These are phyloP conservation scores for Drosophila imparisetae DNA, from an alignment of 2,888 invertebrate species.

Conservation along the genomic window DNA sequence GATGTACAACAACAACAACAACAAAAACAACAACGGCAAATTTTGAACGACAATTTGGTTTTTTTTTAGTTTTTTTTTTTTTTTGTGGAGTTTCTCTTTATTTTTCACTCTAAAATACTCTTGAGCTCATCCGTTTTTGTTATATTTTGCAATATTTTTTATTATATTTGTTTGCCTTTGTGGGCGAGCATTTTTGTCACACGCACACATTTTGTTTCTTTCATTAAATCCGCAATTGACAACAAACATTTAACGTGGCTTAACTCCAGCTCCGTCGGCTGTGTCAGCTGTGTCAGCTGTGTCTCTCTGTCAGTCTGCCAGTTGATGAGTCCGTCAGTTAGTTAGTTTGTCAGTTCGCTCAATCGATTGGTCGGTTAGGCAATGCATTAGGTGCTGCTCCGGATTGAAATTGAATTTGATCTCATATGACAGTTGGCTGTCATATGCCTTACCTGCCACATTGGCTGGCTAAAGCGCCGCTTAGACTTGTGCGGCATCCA, in stretches of 20 bases:
- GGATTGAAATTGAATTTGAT: conserved; percentile 71
- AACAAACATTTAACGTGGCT: conserved; percentile 43
- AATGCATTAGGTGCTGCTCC: conserved; percentile 51
- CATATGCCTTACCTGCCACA: conserved; percentile 31
- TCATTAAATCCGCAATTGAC: conserved; percentile 13
- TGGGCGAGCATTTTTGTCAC: conserved; percentile 30
- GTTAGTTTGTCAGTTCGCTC: conserved; percentile 55
- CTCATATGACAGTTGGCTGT: conserved; percentile 53
- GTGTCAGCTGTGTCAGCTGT: conserved; percentile 13
- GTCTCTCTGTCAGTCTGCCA: conserved; percentile 35
- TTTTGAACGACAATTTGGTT: neutral
- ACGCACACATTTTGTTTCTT: conserved; percentile 19
- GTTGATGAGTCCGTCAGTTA: conserved; percentile 44
- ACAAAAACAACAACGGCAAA: neutral
- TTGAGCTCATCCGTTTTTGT: conserved; percentile 69
- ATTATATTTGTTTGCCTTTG: conserved; percentile 78
- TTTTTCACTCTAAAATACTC: conserved; percentile 82
- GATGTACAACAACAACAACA: neutral
- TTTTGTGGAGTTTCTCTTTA: conserved; percentile 1
- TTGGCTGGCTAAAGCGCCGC: conserved; percentile 69
- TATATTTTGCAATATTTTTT: conserved; percentile 75
- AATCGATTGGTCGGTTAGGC: conserved; percentile 60
- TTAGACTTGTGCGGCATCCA: conserved; percentile 65
- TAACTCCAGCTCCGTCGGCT: conserved; percentile 16
- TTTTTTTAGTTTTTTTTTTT: neutral